phyloP scores from a whole-genome alignment of 2,113 vertebrate species.

The Melanocharis versteri region DNA sequence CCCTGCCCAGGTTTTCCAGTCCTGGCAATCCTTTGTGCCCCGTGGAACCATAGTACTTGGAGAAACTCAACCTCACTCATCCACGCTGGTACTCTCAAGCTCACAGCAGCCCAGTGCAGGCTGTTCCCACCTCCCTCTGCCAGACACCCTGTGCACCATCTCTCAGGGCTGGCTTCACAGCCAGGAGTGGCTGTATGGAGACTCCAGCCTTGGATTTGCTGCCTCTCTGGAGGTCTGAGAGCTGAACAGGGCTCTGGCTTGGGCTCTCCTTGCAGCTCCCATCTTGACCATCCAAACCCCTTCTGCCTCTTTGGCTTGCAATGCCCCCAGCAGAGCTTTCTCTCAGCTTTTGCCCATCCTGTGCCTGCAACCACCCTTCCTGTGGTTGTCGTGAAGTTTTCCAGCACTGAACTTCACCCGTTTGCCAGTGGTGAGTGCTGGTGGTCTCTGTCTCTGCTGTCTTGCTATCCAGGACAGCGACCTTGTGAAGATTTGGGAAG shows the following conservation, averaged over 20 bases:
- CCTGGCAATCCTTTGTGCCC: neutral
- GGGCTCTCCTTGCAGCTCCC: neutral
- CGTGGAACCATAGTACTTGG: neutral
- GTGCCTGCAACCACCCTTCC: neutral
- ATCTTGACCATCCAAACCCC: neutral
- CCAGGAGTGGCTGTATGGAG: neutral
- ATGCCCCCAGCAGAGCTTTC: neutral
- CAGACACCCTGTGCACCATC: fast-evolving
- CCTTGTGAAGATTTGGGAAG: neutral
- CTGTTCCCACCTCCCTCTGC: neutral
- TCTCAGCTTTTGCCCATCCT: neutral
- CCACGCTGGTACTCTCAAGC: neutral
- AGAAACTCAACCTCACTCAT: neutral
- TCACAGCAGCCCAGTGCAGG: neutral
- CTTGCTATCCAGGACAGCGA: neutral
- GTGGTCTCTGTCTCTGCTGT: neutral
- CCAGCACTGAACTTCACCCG: neutral
- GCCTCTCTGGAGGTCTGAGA: neutral
- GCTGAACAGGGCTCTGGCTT: neutral
- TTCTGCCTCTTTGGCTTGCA: neutral
- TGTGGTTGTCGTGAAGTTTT: neutral
- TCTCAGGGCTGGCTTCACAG: fast-evolving
- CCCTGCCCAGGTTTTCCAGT: neutral
- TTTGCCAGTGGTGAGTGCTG: neutral
- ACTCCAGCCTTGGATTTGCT: neutral